Evolutionary conservation across 2,797 vertebrate genomes (phyloP).

Genomic region (Falco peregrinus): DNA sequence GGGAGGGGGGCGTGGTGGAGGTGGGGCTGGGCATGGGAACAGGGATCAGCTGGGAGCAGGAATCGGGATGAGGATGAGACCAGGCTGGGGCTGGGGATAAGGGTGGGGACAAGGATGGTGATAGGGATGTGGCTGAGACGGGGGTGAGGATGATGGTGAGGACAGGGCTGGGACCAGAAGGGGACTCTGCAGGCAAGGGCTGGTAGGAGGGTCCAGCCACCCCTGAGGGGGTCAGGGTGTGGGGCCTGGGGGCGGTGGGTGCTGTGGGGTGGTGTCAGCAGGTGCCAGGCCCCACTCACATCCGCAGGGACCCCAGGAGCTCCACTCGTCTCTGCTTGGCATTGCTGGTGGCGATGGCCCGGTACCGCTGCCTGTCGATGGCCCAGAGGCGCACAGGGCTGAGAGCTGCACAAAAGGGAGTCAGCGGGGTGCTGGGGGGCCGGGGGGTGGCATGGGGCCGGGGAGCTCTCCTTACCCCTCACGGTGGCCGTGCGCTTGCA

Average conservation of each 20-base stretch:
- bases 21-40: not conserved
- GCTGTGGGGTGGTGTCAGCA: rapidly evolving
- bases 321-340: constrained; percentile 81
- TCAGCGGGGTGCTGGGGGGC: not conserved
- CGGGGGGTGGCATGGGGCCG: not conserved
- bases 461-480: constrained; percentile 71
- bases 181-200: not conserved
- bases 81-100: not conserved
- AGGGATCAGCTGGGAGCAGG: not conserved
- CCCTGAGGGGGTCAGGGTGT: too few relatives aligned
- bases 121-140: not conserved
- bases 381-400: constrained; percentile 80
- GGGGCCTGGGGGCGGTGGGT: too few relatives aligned
- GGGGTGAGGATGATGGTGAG: not conserved
- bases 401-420: constrained; percentile 66
- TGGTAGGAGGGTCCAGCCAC: too few relatives aligned
- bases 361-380: constrained; percentile 83
- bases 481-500: constrained; percentile 85
- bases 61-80: not conserved
- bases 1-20: not conserved
- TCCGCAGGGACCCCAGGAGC: constrained; percentile 81
- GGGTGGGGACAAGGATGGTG: not conserved
- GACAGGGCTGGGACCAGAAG: too few relatives aligned
- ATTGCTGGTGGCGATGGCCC: constrained; percentile 82
- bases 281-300: constrained; percentile 60